A percentile compares a stretch with the other conserved stretches of the same genome.
These are phyloP conservation scores for Tetranychus urticae DNA, from an alignment of 1,140 invertebrate species.

Conservation along the genomic window DNA sequence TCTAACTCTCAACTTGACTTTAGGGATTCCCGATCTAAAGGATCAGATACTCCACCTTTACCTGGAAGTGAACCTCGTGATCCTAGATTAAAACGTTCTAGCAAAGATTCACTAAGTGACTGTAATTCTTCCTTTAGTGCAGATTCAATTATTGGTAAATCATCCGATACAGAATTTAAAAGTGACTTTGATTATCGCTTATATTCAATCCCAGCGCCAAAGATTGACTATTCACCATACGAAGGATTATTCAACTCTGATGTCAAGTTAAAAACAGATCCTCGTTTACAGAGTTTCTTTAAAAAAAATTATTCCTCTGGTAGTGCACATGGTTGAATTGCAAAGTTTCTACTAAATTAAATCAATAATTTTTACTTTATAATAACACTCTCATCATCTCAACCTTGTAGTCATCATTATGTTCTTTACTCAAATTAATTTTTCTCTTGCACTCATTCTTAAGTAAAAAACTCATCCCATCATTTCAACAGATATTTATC, in stretches of 20 bases:
- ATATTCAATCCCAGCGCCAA: background rate
- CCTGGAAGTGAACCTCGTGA: conserved; percentile 1
- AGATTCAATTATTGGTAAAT: background rate
- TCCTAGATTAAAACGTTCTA: conserved; percentile 1
- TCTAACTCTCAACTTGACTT: too few relatives aligned
- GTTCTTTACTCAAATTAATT: too few relatives aligned
- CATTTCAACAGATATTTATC: too few relatives aligned
- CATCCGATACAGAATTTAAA: background rate
- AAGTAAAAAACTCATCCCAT: too few relatives aligned
- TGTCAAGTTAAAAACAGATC: conserved; percentile 11
- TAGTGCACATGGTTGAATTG: too few relatives aligned
- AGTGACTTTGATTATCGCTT: conserved; percentile 9
- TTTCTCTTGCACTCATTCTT: too few relatives aligned
- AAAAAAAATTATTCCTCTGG: background rate
- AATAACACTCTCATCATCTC: too few relatives aligned
- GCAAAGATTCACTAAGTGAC: background rate
- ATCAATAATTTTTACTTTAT: too few relatives aligned
- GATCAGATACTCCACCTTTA: background rate
- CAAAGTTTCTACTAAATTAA: too few relatives aligned
- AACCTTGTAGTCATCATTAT: too few relatives aligned
- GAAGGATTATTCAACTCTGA: conserved; percentile 7
- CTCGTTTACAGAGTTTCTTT: conserved; percentile 12
- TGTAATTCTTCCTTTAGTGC: background rate
- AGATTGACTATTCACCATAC: conserved; percentile 11
- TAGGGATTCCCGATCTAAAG: background rate